Conservation (phyloP, 2,113 vertebrate genomes). For the Mobula birostris region DNA sequence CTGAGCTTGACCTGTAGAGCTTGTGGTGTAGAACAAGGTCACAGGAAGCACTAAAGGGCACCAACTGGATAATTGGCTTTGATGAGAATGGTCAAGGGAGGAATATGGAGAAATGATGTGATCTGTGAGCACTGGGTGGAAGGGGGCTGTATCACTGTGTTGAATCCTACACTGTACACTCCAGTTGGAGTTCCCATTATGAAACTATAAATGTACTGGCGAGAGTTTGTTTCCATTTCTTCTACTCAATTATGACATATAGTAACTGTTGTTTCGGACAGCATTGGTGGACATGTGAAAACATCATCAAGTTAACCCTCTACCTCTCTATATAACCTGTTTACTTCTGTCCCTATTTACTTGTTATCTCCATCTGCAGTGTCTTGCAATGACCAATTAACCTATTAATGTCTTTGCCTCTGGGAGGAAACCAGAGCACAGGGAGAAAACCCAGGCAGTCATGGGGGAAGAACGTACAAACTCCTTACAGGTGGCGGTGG, state of each 20-base stretch:
- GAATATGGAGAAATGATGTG: not conserved
- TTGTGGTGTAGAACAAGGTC: not conserved
- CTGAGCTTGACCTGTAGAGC: not conserved
- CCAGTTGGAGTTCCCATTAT: not conserved
- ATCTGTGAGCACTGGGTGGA: not conserved
- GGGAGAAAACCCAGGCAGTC: too few species aligned
- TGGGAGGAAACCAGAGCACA: too few species aligned
- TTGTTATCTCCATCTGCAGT: not conserved
- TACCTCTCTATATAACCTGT: not conserved
- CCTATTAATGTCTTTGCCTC: too few species aligned
- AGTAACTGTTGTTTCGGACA: not conserved
- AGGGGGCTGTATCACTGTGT: too few species aligned
- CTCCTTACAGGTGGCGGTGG: too few species aligned
- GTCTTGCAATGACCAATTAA: too few species aligned
- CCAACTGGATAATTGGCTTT: not conserved
- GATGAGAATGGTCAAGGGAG: not conserved
- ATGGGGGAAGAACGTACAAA: too few species aligned
- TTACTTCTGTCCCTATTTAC: not conserved
- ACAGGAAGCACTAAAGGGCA: not conserved
- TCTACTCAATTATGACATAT: not conserved
- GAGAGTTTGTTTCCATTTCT: not conserved
- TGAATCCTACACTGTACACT: not conserved
- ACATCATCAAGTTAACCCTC: too few species aligned
- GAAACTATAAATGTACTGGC: not conserved
- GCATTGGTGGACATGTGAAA: not conserved